Conservation (phyloP, 2,113 vertebrate genomes). For the Psittacara wagleri region DNA sequence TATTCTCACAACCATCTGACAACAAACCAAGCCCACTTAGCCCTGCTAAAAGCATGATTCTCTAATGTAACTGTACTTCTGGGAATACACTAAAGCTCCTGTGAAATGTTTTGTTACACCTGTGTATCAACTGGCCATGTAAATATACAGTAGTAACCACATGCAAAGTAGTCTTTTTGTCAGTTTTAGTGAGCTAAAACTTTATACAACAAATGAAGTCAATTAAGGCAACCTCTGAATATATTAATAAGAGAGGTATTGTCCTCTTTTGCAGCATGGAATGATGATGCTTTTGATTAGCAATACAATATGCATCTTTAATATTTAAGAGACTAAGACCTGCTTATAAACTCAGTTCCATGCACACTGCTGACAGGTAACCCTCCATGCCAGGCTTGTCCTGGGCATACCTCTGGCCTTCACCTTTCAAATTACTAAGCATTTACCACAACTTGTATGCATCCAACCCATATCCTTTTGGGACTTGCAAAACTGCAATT, state of each 20-base stretch:
- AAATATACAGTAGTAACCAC: background rate
- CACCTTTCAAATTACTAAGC: background rate
- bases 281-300: background rate
- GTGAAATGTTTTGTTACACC: background rate
- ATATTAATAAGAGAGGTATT: background rate
- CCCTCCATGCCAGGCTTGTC: background rate
- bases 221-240: background rate
- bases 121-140: background rate
- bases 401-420: background rate
- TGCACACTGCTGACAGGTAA: background rate
- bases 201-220: background rate
- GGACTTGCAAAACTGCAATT: background rate
- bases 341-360: background rate
- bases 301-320: background rate
- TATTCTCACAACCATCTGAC: constrained; percentile 19
- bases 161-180: background rate
- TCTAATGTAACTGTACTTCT: background rate
- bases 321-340: background rate
- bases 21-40: constrained; percentile 40
- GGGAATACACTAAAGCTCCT: constrained; percentile 1
- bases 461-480: background rate
- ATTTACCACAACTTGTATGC: background rate
- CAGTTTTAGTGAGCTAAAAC: background rate
- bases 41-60: constrained; percentile 12
- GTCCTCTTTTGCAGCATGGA: background rate